Evolutionary conservation across 2,888 invertebrate species (phyloP).

Genomic region (Chrysina gloriosa): DNA sequence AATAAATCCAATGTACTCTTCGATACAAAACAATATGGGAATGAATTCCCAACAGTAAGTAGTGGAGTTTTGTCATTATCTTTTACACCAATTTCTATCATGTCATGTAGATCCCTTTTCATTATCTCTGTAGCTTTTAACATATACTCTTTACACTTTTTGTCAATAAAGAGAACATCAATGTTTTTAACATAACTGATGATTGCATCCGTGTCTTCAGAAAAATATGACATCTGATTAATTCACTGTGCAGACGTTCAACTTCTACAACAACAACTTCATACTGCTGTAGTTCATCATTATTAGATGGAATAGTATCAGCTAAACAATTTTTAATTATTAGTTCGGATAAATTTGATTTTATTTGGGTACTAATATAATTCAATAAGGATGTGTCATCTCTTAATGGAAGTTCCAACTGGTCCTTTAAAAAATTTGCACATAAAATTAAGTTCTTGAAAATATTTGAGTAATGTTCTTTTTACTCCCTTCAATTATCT

Average conservation of each 20-base stretch:
- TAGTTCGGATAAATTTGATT: slow-evolving; percentile 71
- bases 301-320: slow-evolving; percentile 81
- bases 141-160: slow-evolving; percentile 78
- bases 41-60: slow-evolving; percentile 53
- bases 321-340: slow-evolving; percentile 81
- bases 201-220: slow-evolving; percentile 69
- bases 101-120: slow-evolving; percentile 83
- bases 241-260: slow-evolving; percentile 72
- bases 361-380: slow-evolving; percentile 69
- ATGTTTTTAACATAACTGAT: slow-evolving; percentile 79
- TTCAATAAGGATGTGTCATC: slow-evolving; percentile 67
- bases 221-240: slow-evolving; percentile 73
- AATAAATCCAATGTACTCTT: slow-evolving; percentile 74
- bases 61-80: slow-evolving; percentile 51
- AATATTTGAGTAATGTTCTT: slow-evolving; percentile 68
- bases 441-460: slow-evolving; percentile 70
- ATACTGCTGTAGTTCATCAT: slow-evolving; percentile 77
- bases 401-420: slow-evolving; percentile 68
- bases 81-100: slow-evolving; percentile 68
- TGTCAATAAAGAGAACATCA: slow-evolving; percentile 80
- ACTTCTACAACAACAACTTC: slow-evolving; percentile 72
- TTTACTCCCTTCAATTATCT: slow-evolving; percentile 63
- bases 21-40: slow-evolving; percentile 71
- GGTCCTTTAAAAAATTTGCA: slow-evolving; percentile 70
- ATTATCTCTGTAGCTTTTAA: slow-evolving; percentile 78